phyloP scores from a whole-genome alignment of 2,797 vertebrate genomes.

The Sphaeramia orbicularis region DNA sequence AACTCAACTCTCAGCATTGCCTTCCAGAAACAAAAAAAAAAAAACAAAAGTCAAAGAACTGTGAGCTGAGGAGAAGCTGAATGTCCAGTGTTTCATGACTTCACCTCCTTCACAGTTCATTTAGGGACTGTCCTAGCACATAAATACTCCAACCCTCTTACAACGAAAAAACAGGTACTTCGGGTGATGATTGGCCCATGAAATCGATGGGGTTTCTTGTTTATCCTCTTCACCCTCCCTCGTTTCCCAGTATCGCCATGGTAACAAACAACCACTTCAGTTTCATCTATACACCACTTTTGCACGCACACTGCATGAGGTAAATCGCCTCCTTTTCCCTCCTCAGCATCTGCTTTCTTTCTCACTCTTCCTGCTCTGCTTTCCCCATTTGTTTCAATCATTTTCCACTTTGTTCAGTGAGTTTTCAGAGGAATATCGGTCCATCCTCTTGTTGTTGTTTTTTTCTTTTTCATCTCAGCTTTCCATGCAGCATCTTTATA shows the following conservation, averaged over 20 bases:
- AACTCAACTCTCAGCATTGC: conserved; percentile 43
- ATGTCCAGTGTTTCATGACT: conserved; percentile 29
- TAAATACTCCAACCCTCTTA: conserved; percentile 30
- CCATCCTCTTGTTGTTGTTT: neutral
- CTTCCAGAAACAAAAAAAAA: conserved; percentile 20
- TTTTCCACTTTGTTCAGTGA: conserved; percentile 28
- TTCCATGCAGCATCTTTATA: conserved; percentile 8
- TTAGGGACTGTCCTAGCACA: neutral
- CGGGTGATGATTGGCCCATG: conserved; percentile 38
- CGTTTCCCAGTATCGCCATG: conserved; percentile 65
- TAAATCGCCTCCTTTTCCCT: conserved; percentile 54
- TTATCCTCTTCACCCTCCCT: conserved; percentile 40
- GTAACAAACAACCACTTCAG: conserved; percentile 68
- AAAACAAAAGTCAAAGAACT: conserved; percentile 6
- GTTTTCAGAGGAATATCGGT: conserved; percentile 6
- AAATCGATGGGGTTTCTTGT: conserved; percentile 70
- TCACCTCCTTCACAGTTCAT: conserved; percentile 24
- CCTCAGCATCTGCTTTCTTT: conserved; percentile 58
- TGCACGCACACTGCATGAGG: conserved; percentile 62
- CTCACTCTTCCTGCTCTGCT: conserved; percentile 36
- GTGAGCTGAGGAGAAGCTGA: neutral
- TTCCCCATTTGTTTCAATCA: conserved; percentile 36
- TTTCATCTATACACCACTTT: conserved; percentile 59
- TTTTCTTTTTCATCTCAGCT: neutral
- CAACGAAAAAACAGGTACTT: conserved; percentile 35